Evolutionary conservation across 2,888 invertebrate species (phyloP), one percentile per base, ranked within the genome.

Genomic region (Epistrophe grossulariae): DNA sequence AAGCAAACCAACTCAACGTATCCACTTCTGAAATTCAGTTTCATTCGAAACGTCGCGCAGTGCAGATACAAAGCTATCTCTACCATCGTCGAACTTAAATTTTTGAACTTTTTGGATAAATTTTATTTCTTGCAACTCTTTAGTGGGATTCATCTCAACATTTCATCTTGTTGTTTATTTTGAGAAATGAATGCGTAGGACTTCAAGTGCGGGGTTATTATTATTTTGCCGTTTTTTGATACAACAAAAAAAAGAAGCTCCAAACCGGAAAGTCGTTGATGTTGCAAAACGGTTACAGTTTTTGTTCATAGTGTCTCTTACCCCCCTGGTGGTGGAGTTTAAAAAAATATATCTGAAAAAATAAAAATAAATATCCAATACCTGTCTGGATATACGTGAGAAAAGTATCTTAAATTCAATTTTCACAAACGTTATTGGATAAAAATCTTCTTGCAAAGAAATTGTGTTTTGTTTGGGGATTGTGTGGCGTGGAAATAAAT

Each of bases 21-120:
- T 84, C 55, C 77, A 43, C 71, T 70, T 55, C 38, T 57, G 57
- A 73, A 60, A 82, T 76, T 87, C 76, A 87, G 87, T 87, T 87
- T 83, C 87, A 79, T 72, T 87, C 74, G 83, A 83, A 87, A 83
- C 83, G 87, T 48, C 87, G 87, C 79, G 87, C 83, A 87, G 87
- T 83, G 76, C 66, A 76, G 79, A 87, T 79, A 72, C 72, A 45
- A 81, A 68, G 31, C 52, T 60, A 72, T 52, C 64, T 77, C 24
- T 35, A 60, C 57, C 70, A 73, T 50, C 55, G 68, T 79, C 60
- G 31, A 59, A 19, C 24, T 64, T 2, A 40, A 40, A 24, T 19
- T 55, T 13, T 55, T 52, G 40, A 70, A 70, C 68, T 68, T 68
- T 68, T 50, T 50, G 64, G 11, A 35, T 50, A 17, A 28, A 24